These are phyloP conservation scores for Pseudorasbora parva DNA, from an alignment of 2,113 vertebrate species.

Conservation along the genomic window DNA sequence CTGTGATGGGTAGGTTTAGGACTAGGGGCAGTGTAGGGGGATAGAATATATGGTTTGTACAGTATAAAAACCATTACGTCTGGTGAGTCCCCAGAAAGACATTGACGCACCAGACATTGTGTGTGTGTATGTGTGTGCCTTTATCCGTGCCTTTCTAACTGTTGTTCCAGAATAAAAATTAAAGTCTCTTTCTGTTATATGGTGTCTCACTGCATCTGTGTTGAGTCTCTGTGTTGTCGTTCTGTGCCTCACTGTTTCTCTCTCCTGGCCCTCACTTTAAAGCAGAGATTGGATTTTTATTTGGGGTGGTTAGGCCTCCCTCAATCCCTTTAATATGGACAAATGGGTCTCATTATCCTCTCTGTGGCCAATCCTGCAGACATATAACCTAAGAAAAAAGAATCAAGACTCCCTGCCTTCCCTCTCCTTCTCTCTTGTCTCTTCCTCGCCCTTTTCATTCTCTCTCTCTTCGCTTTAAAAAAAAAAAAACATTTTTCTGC, in stretches of 20 bases:
- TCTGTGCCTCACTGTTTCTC: slow-evolving; percentile 18
- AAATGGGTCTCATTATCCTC: slow-evolving; percentile 72
- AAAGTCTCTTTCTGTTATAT: not conserved
- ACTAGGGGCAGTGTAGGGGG: too few relatives aligned
- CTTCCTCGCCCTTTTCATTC: slow-evolving; percentile 49
- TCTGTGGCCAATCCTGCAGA: slow-evolving; percentile 58
- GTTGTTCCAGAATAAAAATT: slow-evolving; percentile 14
- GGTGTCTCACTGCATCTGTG: not conserved
- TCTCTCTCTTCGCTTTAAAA: slow-evolving; percentile 19
- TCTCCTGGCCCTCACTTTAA: slow-evolving; percentile 36
- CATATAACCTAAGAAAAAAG: slow-evolving; percentile 57
- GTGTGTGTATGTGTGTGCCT: too few relatives aligned
- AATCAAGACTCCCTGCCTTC: slow-evolving; percentile 52
- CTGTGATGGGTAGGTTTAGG: too few relatives aligned
- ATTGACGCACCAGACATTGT: too few relatives aligned
- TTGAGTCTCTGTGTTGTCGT: slow-evolving; percentile 7
- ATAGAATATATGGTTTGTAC: too few relatives aligned
- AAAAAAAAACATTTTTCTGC: not conserved
- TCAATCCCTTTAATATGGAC: slow-evolving; percentile 70
- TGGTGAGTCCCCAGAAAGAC: too few relatives aligned
- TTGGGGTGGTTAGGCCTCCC: slow-evolving; percentile 63
- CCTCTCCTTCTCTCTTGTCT: not conserved
- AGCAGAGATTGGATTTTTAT: slow-evolving; percentile 65
- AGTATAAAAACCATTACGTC: too few relatives aligned
- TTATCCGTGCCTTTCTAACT: not conserved